Base-by-base conservation (phyloP, 2,113 vertebrate genomes). In the Bettongia penicillata region DNA sequence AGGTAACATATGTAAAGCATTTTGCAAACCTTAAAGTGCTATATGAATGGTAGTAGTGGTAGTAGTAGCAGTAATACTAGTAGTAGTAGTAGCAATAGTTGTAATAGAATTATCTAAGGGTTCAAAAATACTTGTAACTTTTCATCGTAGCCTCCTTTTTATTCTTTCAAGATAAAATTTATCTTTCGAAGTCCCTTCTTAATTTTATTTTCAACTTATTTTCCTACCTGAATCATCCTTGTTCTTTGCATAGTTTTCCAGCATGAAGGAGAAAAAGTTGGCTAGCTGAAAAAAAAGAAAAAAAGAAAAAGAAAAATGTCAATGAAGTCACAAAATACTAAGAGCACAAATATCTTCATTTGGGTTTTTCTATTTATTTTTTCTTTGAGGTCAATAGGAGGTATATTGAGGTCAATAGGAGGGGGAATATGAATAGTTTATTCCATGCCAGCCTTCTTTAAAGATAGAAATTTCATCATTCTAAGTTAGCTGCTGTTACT, bases 231-330 rank as follows among this genome's bases (percentile, higher is more conserved):
- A 96, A 37, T 99, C 98, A 16, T 98, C 98, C 92, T 98, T 98
- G 94, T 98, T 98, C 50, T 98, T 98, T 93, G 98, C 98, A 97
- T 99, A 99, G 97, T 99, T 99, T 98, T 99, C 99, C 98, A 99
- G 97, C 99, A 99, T 99, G 97, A 99, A 99, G 26, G 98, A 99
- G 97, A 99, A 99, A 97, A 99, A 99, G 96, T 98, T 99, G 91
- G 99, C 99, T 25, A 99, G 99, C 99, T 99, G 98, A 91, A 51
- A 25, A 98, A 53, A 25, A 97, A 97, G 97, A 97, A 98, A 77
- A 77, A 43, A n/a, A 4, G 37, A 61, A 61, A 52, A 37, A 14
- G 14, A n/a, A 77, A 84, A 84, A 84, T 43, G 68, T 84, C 68
- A 77, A 31, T n/a, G 14, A 43, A 43, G 19, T 22, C n/a, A 84